Conservation (phyloP, 2,888 invertebrate genomes). For the Archaeoteleia sp. region DNA sequence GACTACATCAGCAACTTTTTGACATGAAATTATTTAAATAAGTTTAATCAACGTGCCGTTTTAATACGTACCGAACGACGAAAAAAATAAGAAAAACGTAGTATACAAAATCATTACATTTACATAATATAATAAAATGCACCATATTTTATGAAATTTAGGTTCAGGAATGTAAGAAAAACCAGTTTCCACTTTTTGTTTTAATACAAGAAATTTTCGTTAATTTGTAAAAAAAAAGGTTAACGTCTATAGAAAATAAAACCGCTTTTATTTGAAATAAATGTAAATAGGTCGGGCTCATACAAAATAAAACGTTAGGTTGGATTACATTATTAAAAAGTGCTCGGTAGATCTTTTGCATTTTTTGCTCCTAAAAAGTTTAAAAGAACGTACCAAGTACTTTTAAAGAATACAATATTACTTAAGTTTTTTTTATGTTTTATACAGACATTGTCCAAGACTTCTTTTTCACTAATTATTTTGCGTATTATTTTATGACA, state of each 20-base stretch:
- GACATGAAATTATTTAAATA: too few relatives aligned
- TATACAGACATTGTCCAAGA: slow-evolving; percentile 13
- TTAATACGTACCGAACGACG: too few relatives aligned
- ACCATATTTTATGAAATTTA: too few relatives aligned
- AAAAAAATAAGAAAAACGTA: too few relatives aligned
- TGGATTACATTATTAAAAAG: slow-evolving; percentile 31
- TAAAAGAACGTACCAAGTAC: slow-evolving; percentile 33
- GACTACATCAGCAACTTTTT: too few relatives aligned
- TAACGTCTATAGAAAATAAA: background rate
- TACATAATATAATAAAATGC: too few relatives aligned
- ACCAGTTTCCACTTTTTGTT: too few relatives aligned
- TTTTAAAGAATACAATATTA: slow-evolving; percentile 30
- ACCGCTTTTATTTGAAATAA: background rate
- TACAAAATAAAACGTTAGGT: slow-evolving; percentile 16
- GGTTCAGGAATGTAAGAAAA: too few relatives aligned
- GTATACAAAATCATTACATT: too few relatives aligned
- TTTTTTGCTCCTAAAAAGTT: slow-evolving; percentile 24
- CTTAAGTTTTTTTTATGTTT: slow-evolving; percentile 23
- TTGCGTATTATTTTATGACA: background rate
- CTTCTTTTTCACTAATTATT: slow-evolving; percentile 12
- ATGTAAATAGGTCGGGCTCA: slow-evolving; percentile 30
- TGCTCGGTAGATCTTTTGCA: slow-evolving; percentile 10
- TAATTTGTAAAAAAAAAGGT: too few relatives aligned
- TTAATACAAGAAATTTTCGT: too few relatives aligned
- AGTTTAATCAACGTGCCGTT: too few relatives aligned